These are phyloP conservation scores for Drosophila novamexicana DNA, from an alignment of 1,140 invertebrate genomes.

Conservation along the genomic window DNA sequence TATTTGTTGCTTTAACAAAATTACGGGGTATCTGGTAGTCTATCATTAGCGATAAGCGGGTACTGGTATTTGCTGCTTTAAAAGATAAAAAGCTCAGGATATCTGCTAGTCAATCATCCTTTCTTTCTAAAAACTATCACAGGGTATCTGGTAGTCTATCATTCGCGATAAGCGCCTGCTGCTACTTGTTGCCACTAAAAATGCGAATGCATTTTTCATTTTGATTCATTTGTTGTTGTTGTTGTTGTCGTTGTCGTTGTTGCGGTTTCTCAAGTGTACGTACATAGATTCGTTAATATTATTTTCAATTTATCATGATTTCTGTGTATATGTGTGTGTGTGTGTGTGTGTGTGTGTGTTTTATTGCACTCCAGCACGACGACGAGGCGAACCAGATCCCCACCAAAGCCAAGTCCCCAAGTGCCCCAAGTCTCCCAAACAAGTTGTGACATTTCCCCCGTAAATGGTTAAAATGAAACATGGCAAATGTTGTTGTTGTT, in stretches of 20 bases:
- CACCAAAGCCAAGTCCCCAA: constrained; percentile 37
- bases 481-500: constrained; percentile 40
- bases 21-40: constrained; percentile 13
- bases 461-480: constrained; percentile 75
- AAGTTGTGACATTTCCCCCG: constrained; percentile 77
- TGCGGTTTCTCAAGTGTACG: constrained; percentile 34
- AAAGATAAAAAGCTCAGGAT: too few species aligned
- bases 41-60: not conserved
- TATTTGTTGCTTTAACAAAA: not conserved
- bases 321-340: constrained; percentile 7
- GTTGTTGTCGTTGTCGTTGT: constrained; percentile 32
- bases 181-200: constrained; percentile 34
- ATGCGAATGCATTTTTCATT: constrained; percentile 66
- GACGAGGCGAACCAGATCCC: constrained; percentile 66
- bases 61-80: not conserved
- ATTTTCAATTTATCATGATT: constrained; percentile 70
- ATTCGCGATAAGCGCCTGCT: not conserved
- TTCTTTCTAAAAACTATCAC: too few species aligned
- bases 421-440: constrained; percentile 50
- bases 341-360: constrained; percentile 18
- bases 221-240: constrained; percentile 59
- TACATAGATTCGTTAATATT: constrained; percentile 55
- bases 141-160: not conserved
- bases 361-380: constrained; percentile 34
- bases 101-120: too few species aligned